These are phyloP conservation scores for Cynocephalus volans DNA, from an alignment of 2,113 vertebrate species.

Conservation along the genomic window DNA sequence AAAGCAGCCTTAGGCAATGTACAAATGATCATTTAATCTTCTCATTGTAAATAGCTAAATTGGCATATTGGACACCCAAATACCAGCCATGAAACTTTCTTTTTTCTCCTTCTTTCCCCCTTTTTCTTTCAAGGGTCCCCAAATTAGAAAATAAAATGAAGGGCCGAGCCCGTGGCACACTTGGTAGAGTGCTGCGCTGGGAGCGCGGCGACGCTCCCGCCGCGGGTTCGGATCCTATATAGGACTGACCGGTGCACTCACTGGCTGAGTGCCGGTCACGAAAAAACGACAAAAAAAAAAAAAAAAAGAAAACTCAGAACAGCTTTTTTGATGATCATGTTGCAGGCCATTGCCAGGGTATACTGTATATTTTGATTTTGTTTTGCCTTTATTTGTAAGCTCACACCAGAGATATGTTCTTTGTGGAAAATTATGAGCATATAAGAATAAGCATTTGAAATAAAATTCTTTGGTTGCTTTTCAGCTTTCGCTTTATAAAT, in stretches of 20 bases:
- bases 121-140: not conserved
- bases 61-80: not conserved
- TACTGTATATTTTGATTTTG: conserved; percentile 16
- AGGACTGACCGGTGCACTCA: too few species aligned
- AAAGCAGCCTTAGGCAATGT: not conserved
- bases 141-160: not conserved
- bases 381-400: conserved; percentile 11
- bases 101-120: not conserved
- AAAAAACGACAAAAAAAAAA: too few species aligned
- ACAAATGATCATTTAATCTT: not conserved
- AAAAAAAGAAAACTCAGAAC: conserved; percentile 30
- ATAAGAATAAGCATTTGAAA: conserved; percentile 35
- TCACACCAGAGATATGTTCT: not conserved
- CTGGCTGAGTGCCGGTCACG: too few species aligned
- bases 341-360: not conserved
- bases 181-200: too few species aligned
- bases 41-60: not conserved
- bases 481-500: conserved; percentile 31
- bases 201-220: too few species aligned
- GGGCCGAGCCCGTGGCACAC: too few species aligned
- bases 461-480: conserved; percentile 44
- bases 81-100: not conserved
- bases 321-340: not conserved
- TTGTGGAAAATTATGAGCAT: not conserved
- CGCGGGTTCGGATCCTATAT: too few species aligned